phyloP scores from a whole-genome alignment of 1,140 invertebrate genomes.

The Carposina sasakii region DNA sequence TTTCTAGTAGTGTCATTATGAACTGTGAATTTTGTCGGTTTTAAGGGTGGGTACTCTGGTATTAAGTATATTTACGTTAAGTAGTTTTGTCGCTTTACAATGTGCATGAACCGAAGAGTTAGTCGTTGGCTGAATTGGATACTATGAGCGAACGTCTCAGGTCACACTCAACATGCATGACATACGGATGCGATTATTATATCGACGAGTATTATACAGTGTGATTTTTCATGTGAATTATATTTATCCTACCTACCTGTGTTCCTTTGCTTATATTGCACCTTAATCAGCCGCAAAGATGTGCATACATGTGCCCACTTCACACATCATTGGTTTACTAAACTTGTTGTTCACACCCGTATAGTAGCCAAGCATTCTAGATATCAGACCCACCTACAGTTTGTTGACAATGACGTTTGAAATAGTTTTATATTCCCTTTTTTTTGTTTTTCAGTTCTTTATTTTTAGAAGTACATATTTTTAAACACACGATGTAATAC shows the following conservation, averaged over 20 bases:
- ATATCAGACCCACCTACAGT: too few species aligned
- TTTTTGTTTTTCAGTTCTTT: too few species aligned
- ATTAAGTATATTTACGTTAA: constrained; percentile 69
- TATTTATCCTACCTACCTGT: constrained; percentile 62
- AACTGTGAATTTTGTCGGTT: constrained; percentile 55
- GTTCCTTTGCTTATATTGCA: constrained; percentile 61
- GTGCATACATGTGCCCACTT: constrained; percentile 16
- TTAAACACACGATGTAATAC: too few species aligned
- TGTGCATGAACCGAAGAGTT: constrained; percentile 59
- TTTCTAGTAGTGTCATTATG: constrained; percentile 63
- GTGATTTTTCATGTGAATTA: constrained; percentile 67
- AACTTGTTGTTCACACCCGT: too few species aligned
- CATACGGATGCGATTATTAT: constrained; percentile 38
- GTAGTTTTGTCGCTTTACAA: constrained; percentile 69
- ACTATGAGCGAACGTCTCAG: constrained; percentile 31
- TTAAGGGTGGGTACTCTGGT: constrained; percentile 68
- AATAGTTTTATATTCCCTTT: too few species aligned
- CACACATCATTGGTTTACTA: too few species aligned
- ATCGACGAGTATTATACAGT: constrained; percentile 55
- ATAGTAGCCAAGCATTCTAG: too few species aligned
- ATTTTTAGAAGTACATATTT: too few species aligned
- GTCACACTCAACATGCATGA: constrained; percentile 49
- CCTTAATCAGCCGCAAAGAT: constrained; percentile 29
- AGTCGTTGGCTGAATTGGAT: constrained; percentile 50
- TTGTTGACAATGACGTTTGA: too few species aligned